Base-by-base conservation (phyloP, 1,140 invertebrate species). In the Drosophila quadrilineata region DNA sequence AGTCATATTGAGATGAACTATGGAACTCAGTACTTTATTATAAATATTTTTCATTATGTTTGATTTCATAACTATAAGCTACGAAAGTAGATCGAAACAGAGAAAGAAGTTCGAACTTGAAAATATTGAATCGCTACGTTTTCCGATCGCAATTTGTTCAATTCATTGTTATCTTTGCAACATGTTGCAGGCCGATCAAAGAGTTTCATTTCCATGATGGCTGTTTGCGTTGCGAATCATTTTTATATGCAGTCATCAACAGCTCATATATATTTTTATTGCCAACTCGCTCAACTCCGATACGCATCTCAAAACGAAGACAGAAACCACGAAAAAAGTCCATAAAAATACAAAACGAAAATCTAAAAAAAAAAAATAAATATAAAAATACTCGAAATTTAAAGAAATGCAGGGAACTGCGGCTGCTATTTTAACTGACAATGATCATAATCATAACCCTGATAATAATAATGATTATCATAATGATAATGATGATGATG, bases 221-320 rank as follows among this genome's bases (percentile, higher is more conserved):
- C 22, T 45, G 57, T 49, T 33, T 38, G 33, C 41, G 60, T 56
- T 84, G 84, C 60, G 59, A 76, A 84, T 77, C 41, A 84, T 74
- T 77, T 80, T 77, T 84, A 74, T 84, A 85, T 84, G 77, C 77
- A 84, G 73, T 84, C 79, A 84, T 84, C 79, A 84, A 84, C 77
- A 84, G 73, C 70, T 82, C 77, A 82, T 84, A 84, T 82, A 82
- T 84, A 84, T 77, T 84, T 84, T 84, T 84, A 84, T 84, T 84
- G 77, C 77, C 79, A 57, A 64, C 64, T 58, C 73, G 69, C 36
- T 62, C 60, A 36, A 17, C 4, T 24, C 6, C 71, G 77, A 84
- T 84, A 84, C 85, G 77, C 77, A 84, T 84, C 77, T 84, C 56
- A 84, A 56, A n/a, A n/a, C n/a, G n/a, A n/a, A n/a, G n/a, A 75